Conservation (phyloP, 2,797 vertebrate species). For the Atherinosoma microstoma region DNA sequence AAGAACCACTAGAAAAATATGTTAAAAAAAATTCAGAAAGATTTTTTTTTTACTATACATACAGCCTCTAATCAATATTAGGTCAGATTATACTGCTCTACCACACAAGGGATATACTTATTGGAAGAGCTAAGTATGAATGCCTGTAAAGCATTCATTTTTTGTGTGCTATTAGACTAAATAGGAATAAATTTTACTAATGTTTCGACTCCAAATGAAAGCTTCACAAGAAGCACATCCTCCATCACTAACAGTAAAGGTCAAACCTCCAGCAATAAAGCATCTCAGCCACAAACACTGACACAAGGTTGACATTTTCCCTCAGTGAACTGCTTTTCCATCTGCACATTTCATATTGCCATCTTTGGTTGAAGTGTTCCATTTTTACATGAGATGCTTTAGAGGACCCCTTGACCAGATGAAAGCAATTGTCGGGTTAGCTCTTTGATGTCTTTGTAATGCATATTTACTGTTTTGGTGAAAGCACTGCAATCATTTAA, state of each 20-base stretch:
- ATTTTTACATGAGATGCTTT: constrained; percentile 68
- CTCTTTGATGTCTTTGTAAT: constrained; percentile 79
- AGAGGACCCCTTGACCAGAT: constrained; percentile 77
- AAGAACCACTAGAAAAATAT: constrained; percentile 48
- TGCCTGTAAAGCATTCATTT: constrained; percentile 1
- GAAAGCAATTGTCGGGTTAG: constrained; percentile 70
- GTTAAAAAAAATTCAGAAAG: constrained; percentile 3
- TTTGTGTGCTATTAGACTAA: constrained; percentile 17
- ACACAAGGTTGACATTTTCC: constrained; percentile 70
- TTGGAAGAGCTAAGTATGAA: constrained; percentile 33
- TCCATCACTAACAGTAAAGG: constrained; percentile 58
- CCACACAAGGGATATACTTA: constrained; percentile 27
- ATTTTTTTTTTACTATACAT: neutral
- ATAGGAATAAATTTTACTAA: constrained; percentile 42
- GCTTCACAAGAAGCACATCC: constrained; percentile 31
- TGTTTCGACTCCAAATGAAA: constrained; percentile 48
- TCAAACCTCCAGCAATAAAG: constrained; percentile 70
- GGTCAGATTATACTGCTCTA: constrained; percentile 34
- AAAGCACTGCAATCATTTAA: constrained; percentile 64
- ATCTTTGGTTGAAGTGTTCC: constrained; percentile 67
- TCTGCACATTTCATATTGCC: constrained; percentile 62
- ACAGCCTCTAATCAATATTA: constrained; percentile 36
- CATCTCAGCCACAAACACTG: constrained; percentile 65
- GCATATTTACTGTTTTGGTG: constrained; percentile 69
- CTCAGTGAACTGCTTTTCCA: constrained; percentile 52